phyloP scores from a whole-genome alignment of 2,888 invertebrate genomes.

The Oxyteleia sp. region DNA sequence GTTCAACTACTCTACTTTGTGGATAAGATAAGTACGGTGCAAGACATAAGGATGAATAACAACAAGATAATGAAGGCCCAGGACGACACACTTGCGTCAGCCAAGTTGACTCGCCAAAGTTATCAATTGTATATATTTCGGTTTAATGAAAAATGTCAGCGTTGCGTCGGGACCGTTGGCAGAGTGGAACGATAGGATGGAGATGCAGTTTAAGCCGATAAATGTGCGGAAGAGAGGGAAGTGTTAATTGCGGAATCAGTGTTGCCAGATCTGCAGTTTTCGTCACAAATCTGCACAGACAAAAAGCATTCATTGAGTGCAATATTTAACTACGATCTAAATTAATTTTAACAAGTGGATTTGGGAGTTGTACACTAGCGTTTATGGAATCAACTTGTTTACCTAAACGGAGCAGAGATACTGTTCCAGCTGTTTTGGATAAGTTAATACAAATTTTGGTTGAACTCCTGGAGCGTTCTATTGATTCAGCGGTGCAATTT shows the following conservation, averaged over 20 bases:
- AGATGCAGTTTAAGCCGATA: conserved; percentile 64
- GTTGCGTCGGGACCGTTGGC: conserved; percentile 87
- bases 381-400: no score
- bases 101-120: conserved; percentile 76
- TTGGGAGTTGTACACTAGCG: no score
- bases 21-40: conserved; percentile 76
- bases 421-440: no score
- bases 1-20: conserved; percentile 56
- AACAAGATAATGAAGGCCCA: conserved; percentile 76
- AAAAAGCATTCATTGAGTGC: conserved; percentile 69
- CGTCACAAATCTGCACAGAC: conserved; percentile 72
- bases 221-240: conserved; percentile 28
- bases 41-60: conserved; percentile 75
- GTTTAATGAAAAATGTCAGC: conserved; percentile 78
- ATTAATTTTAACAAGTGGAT: conserved; percentile 10
- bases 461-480: no score
- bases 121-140: conserved; percentile 68
- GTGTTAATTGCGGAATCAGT: conserved; percentile 59
- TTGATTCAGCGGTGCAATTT: no score
- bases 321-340: conserved; percentile 27
- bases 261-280: conserved; percentile 70
- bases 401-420: no score
- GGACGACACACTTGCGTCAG: conserved; percentile 72
- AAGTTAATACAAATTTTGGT: no score
- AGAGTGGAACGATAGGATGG: conserved; percentile 81